Conservation (phyloP, 2,888 invertebrate species). For the Protula sp. region DNA sequence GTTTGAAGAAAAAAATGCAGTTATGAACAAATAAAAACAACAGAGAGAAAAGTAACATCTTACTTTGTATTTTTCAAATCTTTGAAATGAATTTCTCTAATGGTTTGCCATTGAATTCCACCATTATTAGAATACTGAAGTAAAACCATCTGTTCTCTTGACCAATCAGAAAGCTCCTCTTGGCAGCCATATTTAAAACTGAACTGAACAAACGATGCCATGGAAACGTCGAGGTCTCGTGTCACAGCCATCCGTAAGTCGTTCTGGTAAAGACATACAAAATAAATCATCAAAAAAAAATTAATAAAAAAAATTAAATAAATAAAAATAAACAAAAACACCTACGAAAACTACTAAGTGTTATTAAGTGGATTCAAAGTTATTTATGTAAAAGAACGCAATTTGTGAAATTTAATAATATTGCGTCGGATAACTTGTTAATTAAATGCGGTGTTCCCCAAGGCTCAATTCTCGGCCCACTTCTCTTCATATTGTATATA, state of each 20-base stretch:
- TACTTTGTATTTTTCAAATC: constrained; percentile 8
- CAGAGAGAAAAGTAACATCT: not conserved
- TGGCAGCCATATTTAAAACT: constrained; percentile 50
- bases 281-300: not conserved
- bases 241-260: constrained; percentile 49
- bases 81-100: constrained; percentile 46
- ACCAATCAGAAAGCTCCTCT: constrained; percentile 31
- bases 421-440: too few relatives aligned
- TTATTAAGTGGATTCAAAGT: too few relatives aligned
- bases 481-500: too few relatives aligned
- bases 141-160: constrained; percentile 46
- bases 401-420: too few relatives aligned
- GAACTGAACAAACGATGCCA: constrained; percentile 50
- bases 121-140: constrained; percentile 55
- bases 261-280: constrained; percentile 31
- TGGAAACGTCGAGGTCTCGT: constrained; percentile 52
- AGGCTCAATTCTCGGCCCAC: too few relatives aligned
- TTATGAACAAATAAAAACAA: not conserved
- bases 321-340: too few relatives aligned
- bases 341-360: too few relatives aligned
- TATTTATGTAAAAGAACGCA: too few relatives aligned
- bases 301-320: not conserved
- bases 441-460: too few relatives aligned
- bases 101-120: constrained; percentile 52
- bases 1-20: too few relatives aligned